Base-by-base conservation (phyloP, 2,113 vertebrate species). In the Pterocles burchelli region DNA sequence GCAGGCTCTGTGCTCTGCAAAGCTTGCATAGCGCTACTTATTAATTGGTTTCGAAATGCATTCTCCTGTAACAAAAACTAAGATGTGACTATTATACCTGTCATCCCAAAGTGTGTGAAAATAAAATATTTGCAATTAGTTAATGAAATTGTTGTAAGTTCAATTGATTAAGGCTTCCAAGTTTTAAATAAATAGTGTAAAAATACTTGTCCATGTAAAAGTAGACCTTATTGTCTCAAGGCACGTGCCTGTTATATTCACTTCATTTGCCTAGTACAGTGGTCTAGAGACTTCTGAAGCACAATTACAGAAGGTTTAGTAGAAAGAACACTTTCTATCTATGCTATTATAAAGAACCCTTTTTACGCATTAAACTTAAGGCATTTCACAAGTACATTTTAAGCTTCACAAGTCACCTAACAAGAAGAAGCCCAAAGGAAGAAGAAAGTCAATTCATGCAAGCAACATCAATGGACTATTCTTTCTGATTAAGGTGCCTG, bases 61-160 rank as follows among this genome's bases (percentile, higher is more conserved):
- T 93, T 96, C 80, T 92, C 65, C 84, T 96, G 58, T 94, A 95
- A 96, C 89, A 82, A 88, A 95, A 93, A 93, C 75, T 96, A 92
- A 96, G 91, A 91, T 83, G 71, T 74, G 76, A 94, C 76, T 97
- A 93, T 97, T 97, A 95, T 82, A 97, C 54, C 82, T 97, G 96
- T 97, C 96, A 97, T 91, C 78, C 61, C 82, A 96, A 97, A 95
- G 89, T 87, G 95, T 66, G 59, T 5, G 0, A 58, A 97, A 98
- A 97, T 97, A 96, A 97, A 97, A 96, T 95, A 97, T 96, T 96
- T 97, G 90, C 93, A 97, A 96, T 89, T 94, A 95, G 57, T 96
- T 96, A 78, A 78, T 91, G 70, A 97, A 95, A 94, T 90, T 92
- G 94, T 96, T 95, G 87, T 93, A 89, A 66, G 36, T 73, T 94